A percentile compares a stretch with the other conserved stretches of the same genome.
These are phyloP conservation scores for Labrus mixtus DNA, from an alignment of 2,113 vertebrate species.

Conservation along the genomic window DNA sequence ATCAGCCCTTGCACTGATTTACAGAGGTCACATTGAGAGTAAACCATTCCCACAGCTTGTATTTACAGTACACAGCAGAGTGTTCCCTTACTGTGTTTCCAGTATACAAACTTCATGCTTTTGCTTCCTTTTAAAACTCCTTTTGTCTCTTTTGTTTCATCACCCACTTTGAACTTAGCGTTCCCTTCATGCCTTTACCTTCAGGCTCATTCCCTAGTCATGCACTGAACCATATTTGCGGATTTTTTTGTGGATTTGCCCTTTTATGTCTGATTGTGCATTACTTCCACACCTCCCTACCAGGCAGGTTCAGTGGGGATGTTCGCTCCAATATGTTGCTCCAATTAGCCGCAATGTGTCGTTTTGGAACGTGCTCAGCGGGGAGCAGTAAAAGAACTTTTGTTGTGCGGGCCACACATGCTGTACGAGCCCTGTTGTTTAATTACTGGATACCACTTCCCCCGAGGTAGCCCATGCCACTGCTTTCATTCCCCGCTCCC, in stretches of 20 bases:
- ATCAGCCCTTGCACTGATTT: constrained; percentile 10
- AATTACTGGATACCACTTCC: constrained; percentile 61
- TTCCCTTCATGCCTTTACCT: constrained; percentile 25
- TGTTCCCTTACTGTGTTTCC: constrained; percentile 9
- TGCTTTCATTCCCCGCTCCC: constrained; percentile 38
- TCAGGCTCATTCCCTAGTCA: background rate
- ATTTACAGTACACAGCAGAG: constrained; percentile 21
- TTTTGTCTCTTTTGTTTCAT: constrained; percentile 22
- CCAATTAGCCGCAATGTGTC: constrained; percentile 59
- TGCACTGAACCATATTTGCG: constrained; percentile 34
- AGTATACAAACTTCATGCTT: background rate
- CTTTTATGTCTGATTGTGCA: constrained; percentile 40
- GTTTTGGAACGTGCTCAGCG: constrained; percentile 38
- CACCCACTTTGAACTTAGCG: constrained; percentile 48
- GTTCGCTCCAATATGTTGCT: constrained; percentile 40
- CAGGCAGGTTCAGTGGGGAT: constrained; percentile 24
- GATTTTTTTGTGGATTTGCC: constrained; percentile 45
- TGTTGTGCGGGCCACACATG: constrained; percentile 28
- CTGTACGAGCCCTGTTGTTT: constrained; percentile 56
- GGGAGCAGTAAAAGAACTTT: constrained; percentile 31
- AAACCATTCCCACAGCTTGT: constrained; percentile 17
- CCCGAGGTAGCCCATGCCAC: constrained; percentile 32
- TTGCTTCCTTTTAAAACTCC: background rate
- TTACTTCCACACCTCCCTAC: constrained; percentile 36
- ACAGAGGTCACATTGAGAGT: constrained; percentile 18